A percentile compares a stretch with the other conserved stretches of the same genome.
phyloP scores from a whole-genome alignment of 2,888 invertebrate species.

The Drosophila pegasa region DNA sequence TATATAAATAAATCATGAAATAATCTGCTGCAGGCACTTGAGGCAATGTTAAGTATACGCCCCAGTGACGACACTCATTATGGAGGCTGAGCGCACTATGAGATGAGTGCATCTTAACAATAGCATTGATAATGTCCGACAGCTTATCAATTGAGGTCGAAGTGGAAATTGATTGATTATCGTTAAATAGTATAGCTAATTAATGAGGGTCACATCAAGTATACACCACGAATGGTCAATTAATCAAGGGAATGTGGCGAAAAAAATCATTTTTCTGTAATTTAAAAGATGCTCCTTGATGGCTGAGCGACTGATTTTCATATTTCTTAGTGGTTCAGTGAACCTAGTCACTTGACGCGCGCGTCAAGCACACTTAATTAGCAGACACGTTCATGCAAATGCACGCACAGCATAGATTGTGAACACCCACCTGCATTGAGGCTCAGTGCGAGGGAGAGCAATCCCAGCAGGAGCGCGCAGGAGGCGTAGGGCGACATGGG shows the following conservation, averaged over 20 bases:
- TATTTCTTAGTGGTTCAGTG: constrained; percentile 60
- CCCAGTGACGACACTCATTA: constrained; percentile 29
- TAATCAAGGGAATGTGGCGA: not conserved
- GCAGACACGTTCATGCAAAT: constrained; percentile 44
- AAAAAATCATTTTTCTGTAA: not conserved
- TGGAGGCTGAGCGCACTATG: constrained; percentile 32
- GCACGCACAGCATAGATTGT: constrained; percentile 47
- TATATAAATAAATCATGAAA: constrained; percentile 72
- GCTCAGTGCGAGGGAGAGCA: constrained; percentile 62
- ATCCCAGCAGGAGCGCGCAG: constrained; percentile 55
- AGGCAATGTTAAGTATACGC: constrained; percentile 56
- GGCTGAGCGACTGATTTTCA: not conserved
- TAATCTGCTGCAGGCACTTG: constrained; percentile 39
- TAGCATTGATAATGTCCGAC: constrained; percentile 27
- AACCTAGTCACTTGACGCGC: constrained; percentile 54
- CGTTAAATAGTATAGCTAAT: constrained; percentile 2
- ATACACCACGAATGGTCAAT: not conserved
- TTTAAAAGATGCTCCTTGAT: not conserved
- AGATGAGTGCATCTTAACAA: constrained; percentile 32
- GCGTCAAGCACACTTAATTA: constrained; percentile 60
- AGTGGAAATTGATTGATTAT: constrained; percentile 43
- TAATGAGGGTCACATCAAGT: constrained; percentile 6
- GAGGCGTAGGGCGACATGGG: constrained; percentile 64
- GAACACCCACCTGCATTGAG: constrained; percentile 73
- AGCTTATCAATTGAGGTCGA: constrained; percentile 51